These are phyloP conservation scores for Drosophila watanabei DNA, from an alignment of 1,140 invertebrate species.

Conservation along the genomic window DNA sequence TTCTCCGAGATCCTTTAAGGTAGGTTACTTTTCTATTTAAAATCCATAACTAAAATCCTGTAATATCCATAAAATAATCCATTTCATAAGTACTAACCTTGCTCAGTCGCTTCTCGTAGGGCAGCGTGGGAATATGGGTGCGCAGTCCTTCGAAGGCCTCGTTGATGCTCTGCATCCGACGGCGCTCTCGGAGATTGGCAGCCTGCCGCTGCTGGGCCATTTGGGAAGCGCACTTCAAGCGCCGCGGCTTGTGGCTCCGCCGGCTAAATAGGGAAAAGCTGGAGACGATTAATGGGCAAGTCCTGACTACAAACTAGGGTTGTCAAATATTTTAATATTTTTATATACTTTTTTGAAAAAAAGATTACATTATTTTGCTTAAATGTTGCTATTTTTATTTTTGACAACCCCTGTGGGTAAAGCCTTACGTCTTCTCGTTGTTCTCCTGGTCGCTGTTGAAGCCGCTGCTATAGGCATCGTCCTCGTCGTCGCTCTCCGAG, in stretches of 20 bases:
- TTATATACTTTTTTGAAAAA: neutral
- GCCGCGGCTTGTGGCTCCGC: conserved; percentile 86
- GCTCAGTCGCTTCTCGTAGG: conserved; percentile 97
- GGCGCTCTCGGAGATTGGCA: conserved; percentile 95
- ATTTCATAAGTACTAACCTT: conserved; percentile 87
- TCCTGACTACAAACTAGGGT: neutral
- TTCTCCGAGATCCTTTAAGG: neutral
- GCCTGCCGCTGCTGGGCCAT: conserved; percentile 96
- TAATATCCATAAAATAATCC: neutral
- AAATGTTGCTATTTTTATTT: too few relatives aligned
- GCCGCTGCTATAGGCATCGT: conserved; percentile 86
- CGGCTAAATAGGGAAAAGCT: conserved; percentile 65
- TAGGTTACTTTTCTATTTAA: neutral
- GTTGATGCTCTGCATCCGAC: conserved; percentile 98
- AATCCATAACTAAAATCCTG: neutral
- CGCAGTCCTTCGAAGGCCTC: conserved; percentile 96
- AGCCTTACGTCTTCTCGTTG: conserved; percentile 82
- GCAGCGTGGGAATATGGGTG: conserved; percentile 96
- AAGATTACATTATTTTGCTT: too few relatives aligned
- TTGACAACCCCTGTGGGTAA: neutral
- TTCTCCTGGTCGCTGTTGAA: conserved; percentile 88
- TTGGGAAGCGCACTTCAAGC: conserved; percentile 91
- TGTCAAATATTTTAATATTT: neutral
- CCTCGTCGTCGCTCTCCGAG: conserved; percentile 86
- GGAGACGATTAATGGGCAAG: conserved; percentile 22